Evolutionary conservation across 2,888 invertebrate species (phyloP), one percentile per base, ranked within the genome.

Genomic region (Nemurella pictetii): DNA sequence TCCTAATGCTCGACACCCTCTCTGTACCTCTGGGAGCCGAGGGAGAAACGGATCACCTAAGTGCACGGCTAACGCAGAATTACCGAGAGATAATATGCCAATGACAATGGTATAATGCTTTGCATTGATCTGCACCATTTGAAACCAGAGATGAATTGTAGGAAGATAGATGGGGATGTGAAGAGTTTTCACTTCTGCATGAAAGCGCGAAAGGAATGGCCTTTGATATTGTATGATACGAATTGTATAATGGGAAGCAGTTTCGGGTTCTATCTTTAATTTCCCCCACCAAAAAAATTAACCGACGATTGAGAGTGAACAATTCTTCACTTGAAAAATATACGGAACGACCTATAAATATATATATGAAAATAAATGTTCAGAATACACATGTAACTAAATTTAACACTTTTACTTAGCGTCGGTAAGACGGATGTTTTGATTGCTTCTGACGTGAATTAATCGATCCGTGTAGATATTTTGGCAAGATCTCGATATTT

Each of bases 401-500:
- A 75, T 26, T 28, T 28, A 2, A 2, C 27, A 75, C 75, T 75
- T 75, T 75, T 28, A 7, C 55, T 55, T 20, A n/a, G n/a, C n/a
- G 15, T 12, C 2, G 20, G 55, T 20, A 80, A 29, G 81, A 82
- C 36, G 82, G 82, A 82, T 82, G 82, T 82, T 82, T 82, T 82
- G 36, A 82, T 82, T 82, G 72, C 12, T 26, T 15, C 5, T 29
- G 82, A 82, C 82, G 27, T 26, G 26, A 29, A 82, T 82, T 28
- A 82, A 82, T 82, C 55, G 82, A 25, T 72, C 72, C 36, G 28
- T 55, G 28, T 55, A 35, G 55, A 82, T 36, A 82, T 82, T 82
- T 82, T 82, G 82, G 82, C 82, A 82, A 55, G 72, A 72, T 27
- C 15, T 55, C 30, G 55, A 28, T 72, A 72, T 82, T 82, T 82